phyloP scores from a whole-genome alignment of 2,888 invertebrate genomes.

The Cristatella mucedo region DNA sequence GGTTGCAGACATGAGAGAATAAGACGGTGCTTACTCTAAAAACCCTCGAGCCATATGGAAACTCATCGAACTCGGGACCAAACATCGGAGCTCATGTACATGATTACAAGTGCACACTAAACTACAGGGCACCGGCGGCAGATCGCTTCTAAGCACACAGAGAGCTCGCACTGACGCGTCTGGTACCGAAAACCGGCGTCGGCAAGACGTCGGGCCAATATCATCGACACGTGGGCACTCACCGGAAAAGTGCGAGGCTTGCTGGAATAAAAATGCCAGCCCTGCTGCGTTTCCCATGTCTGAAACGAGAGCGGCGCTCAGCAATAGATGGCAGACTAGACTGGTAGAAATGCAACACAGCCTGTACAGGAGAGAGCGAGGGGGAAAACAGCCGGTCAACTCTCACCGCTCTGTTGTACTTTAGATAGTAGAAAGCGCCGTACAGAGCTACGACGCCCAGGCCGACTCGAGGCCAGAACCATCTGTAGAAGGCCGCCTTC shows the following conservation, averaged over 20 bases:
- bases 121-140: too few relatives aligned
- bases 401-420: conserved; percentile 21
- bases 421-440: conserved; percentile 18
- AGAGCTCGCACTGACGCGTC: too few relatives aligned
- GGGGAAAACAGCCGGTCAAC: neutral
- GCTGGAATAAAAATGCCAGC: neutral
- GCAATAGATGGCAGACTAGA: neutral
- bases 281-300: conserved; percentile 1
- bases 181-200: too few relatives aligned
- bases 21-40: too few relatives aligned
- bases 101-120: too few relatives aligned
- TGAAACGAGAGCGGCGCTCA: neutral
- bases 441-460: conserved; percentile 14
- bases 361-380: neutral
- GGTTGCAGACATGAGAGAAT: too few relatives aligned
- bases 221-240: neutral
- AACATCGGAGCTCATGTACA: too few relatives aligned
- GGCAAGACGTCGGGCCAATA: too few relatives aligned
- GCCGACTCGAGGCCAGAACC: conserved; percentile 16
- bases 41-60: too few relatives aligned
- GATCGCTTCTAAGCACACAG: too few relatives aligned
- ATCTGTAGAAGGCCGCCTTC: conserved; percentile 14
- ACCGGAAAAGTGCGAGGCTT: conserved; percentile 4
- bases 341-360: neutral
- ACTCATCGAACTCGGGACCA: too few relatives aligned